These are phyloP conservation scores for Drosophila lini DNA, from an alignment of 1,140 invertebrate species.

Conservation along the genomic window DNA sequence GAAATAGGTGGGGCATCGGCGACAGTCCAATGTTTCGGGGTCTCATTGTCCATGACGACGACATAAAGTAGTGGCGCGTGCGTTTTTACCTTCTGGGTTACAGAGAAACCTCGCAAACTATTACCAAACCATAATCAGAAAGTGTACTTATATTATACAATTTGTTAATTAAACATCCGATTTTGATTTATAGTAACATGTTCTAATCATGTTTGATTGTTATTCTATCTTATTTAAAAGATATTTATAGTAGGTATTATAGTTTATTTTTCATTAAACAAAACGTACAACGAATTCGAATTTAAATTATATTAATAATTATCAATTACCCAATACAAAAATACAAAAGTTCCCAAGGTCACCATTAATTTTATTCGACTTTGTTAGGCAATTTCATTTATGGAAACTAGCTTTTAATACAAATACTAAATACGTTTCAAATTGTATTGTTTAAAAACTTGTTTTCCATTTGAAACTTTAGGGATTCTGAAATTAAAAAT, in stretches of 20 bases:
- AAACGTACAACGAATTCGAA: neutral
- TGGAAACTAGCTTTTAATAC: neutral
- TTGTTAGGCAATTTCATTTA: neutral
- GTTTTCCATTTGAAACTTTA: neutral
- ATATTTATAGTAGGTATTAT: neutral
- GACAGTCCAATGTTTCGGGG: constrained; percentile 7
- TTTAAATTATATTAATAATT: neutral
- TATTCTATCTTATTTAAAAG: neutral
- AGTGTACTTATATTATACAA: no score
- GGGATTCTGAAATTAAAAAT: neutral
- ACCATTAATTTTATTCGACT: neutral
- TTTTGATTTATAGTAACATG: neutral
- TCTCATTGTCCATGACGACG: constrained; percentile 20
- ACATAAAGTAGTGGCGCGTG: constrained; percentile 22
- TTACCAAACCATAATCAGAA: neutral
- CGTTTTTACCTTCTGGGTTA: constrained; percentile 10
- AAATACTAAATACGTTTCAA: neutral
- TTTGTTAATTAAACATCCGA: neutral
- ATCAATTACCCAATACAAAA: neutral
- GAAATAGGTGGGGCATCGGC: constrained; percentile 19
- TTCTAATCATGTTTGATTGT: neutral
- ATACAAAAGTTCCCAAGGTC: neutral
- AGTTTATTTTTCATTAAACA: neutral
- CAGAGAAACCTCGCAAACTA: neutral
- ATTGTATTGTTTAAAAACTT: no score